Base-by-base conservation (phyloP, 2,797 vertebrate genomes). In the Cyclura pinguis region DNA sequence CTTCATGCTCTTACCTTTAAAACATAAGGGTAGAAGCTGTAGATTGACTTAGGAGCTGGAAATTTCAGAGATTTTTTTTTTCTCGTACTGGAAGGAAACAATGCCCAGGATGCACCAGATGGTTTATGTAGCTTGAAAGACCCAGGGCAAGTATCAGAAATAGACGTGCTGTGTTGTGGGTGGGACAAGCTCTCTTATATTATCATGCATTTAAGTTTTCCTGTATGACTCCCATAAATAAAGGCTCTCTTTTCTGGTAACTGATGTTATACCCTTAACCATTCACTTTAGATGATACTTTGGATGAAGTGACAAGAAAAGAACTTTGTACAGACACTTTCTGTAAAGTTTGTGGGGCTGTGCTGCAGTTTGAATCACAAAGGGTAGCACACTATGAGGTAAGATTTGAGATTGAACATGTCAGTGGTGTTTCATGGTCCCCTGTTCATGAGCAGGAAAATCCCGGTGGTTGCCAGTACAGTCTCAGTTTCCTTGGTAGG, bases 361-460 rank as follows among this genome's bases (percentile, higher is more conserved):
- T 98, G 92, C 96, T 99, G 86, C 95, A 96, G 69, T 98, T 97
- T 88, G 97, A 98, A 89, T 98, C 98, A 24, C 98, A 99, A 95
- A 97, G 98, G 90, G 92, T 96, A 83, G 98, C 98, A 80, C 98
- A 99, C 95, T 99, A 99, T 94, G 96, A 98, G 98, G 98, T 98
- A 96, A 88, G 90, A 85, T 2, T 80, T 52, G 47, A 64, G 32
- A 29, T 6, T 6, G 35, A 90, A 73, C 47, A 59, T 42, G 2
- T 59, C 55, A 62, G 47, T 27, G 7, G 42, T 35, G 5, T 47
- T 90, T 74, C 22, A 29, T 13, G 42, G 47, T 14, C 72, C 42
- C 42, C 29, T 27, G 4, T 50, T 50, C 47, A 5, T 8, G 42
- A 32, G n/a, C 35, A 76, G 9, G 59, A 20, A 4, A 32, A 18